phyloP scores from a whole-genome alignment of 2,113 vertebrate genomes.

The Phocoena phocoena region DNA sequence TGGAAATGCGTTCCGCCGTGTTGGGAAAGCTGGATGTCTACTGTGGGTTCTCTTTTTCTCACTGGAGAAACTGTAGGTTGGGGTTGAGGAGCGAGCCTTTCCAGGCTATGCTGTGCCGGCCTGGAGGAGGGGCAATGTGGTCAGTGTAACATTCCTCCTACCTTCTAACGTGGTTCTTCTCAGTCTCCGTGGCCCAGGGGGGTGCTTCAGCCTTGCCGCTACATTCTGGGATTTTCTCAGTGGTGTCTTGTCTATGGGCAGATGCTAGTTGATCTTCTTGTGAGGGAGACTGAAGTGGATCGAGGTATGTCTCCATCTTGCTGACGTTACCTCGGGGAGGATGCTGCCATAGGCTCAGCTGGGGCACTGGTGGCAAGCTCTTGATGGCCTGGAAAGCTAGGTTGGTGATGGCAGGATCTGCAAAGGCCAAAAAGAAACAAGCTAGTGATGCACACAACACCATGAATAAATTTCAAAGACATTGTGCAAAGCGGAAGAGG shows the following conservation, averaged over 20 bases:
- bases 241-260: neutral
- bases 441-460: neutral
- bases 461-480: neutral
- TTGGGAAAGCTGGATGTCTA: no score
- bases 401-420: neutral
- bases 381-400: neutral
- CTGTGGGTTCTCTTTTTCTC: neutral
- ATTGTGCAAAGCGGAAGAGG: neutral
- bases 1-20: accelerated
- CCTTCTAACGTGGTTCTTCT: neutral
- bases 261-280: neutral
- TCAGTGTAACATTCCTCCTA: neutral
- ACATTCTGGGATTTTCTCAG: neutral
- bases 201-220: neutral
- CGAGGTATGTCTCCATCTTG: neutral
- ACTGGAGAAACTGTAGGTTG: neutral
- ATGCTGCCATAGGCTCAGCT: accelerated
- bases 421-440: neutral
- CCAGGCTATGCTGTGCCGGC: accelerated
- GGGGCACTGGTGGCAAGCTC: neutral
- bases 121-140: accelerated
- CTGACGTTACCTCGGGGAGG: neutral
- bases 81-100: neutral
- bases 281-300: neutral
- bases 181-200: no score